Evolutionary conservation across 2,797 vertebrate species (phyloP).

Genomic region (Danio albolineatus): DNA sequence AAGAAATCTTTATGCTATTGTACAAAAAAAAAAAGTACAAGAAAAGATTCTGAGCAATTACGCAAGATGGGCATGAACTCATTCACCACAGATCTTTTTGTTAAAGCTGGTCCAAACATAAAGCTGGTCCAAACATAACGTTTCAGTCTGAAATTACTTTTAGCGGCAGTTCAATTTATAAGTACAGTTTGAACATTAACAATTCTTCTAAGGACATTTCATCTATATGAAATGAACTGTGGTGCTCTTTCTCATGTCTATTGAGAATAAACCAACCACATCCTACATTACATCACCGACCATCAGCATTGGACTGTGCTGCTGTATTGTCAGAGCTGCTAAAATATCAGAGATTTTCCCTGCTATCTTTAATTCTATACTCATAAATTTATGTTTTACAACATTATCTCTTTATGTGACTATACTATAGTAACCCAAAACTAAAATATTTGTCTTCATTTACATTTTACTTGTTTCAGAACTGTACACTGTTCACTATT

Average conservation of each 20-base stretch:
- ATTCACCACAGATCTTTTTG: not conserved
- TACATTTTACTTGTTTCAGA: too few species aligned
- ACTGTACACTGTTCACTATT: too few species aligned
- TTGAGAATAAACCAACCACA: constrained; percentile 32
- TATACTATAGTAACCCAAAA: too few species aligned
- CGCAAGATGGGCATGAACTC: not conserved
- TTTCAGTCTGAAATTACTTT: not conserved
- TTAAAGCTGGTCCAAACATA: constrained; percentile 8
- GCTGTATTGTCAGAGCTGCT: not conserved
- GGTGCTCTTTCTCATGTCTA: not conserved
- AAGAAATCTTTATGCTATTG: not conserved
- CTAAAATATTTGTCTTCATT: too few species aligned
- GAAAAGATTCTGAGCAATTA: constrained; percentile 3
- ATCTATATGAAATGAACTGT: not conserved
- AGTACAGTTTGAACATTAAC: constrained; percentile 14
- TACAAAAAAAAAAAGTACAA: not conserved
- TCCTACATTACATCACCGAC: constrained; percentile 20
- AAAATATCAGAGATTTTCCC: not conserved
- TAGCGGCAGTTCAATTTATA: not conserved
- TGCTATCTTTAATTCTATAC: not conserved
- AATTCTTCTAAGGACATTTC: not conserved
- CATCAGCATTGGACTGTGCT: not conserved
- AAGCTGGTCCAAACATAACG: not conserved
- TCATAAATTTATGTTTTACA: not conserved
- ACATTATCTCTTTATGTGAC: too few species aligned